Percentiles rank a stretch among this genome's conserved stretches.
Conservation (phyloP, 30 jellyfish, hydroid and myxozoan species). For the Euphysa ruthae region DNA sequence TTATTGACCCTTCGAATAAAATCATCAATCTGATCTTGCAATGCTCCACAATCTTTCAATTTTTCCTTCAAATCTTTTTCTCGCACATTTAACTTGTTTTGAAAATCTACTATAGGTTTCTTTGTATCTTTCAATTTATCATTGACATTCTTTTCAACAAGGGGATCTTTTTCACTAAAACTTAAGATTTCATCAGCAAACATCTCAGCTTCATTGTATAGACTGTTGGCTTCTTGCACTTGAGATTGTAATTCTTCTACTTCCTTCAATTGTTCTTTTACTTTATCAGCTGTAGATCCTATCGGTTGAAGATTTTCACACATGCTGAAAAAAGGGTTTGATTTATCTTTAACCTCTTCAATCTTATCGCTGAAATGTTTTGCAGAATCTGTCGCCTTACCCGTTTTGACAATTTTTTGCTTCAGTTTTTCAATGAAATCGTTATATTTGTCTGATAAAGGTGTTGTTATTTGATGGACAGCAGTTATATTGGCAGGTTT, state of each 20-base stretch:
- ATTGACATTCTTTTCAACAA: conserved; percentile 36
- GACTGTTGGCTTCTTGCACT: conserved; percentile 47
- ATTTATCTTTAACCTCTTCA: conserved; percentile 40
- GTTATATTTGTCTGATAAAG: conserved; percentile 33
- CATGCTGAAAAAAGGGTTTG: conserved; percentile 43
- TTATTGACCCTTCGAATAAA: conserved; percentile 68
- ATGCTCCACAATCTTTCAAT: conserved; percentile 90
- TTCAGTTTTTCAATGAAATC: conserved; percentile 33
- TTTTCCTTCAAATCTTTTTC: conserved; percentile 68
- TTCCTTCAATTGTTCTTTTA: conserved; percentile 79
- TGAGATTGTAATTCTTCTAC: conserved; percentile 72
- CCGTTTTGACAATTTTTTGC: conserved; percentile 50
- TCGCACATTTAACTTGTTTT: conserved; percentile 43
- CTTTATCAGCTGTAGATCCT: conserved; percentile 81
- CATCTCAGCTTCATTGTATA: conserved; percentile 79
- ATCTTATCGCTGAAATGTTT: conserved; percentile 34
- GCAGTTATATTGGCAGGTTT: conserved; percentile 77
- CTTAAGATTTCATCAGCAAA: conserved; percentile 51
- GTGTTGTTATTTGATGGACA: conserved; percentile 56
- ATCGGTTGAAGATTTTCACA: conserved; percentile 60
- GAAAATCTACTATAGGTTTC: conserved; percentile 54
- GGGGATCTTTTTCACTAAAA: conserved; percentile 48
- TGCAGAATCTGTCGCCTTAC: conserved; percentile 34
- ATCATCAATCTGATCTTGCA: conserved; percentile 95
- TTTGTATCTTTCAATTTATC: conserved; percentile 25